Base-by-base conservation (phyloP, 2,113 vertebrate genomes). In the Neolamprologus hecqui region DNA sequence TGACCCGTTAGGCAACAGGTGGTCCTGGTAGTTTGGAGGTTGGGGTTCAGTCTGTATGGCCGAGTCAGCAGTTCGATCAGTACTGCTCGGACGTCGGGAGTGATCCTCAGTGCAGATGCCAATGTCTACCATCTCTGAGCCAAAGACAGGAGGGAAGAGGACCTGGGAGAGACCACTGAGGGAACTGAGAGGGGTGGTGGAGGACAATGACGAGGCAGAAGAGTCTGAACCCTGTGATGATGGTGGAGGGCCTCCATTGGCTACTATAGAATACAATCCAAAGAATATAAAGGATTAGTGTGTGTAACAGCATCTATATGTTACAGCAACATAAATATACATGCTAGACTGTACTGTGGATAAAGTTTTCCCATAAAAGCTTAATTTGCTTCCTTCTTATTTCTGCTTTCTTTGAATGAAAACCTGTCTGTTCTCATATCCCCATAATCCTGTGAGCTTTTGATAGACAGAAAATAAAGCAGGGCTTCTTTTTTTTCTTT, bases 11-110 rank as follows among this genome's bases (percentile, higher is more conserved):
- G 75, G 51, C 1, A 84, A 81, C 2, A 47, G 40, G 28, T 65
- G 86, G 7, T 88, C 90, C 57, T 6, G 79, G 58, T 70, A 82
- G 49, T 82, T 90, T 13, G 82, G 75, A 40, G 89, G 87, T 13
- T 68, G 81, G 17, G 96, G 97, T 84, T 99, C 98, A 0, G 98
- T 99, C 96, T 99, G 98, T 81, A 98, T 98, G 94, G 98, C 97
- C 0, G 95, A 97, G 89, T 98, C 97, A 0, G 96, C 95, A 5
- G 96, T 97, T 14, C 85, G 92, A 5, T 97, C 97, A 7, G 95
- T 91, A 3, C 31, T 92, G 28, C 58, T 94, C 7, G 84, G 84
- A 35, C 53, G 70, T 33, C 91, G 84, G 14, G 88, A 90, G 0
- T 88, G 92, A 0, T 97, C 96, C 83, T 98, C 97, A 0, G 97